These are phyloP conservation scores for Puffinus mauretanicus DNA, from an alignment of 2,113 vertebrate genomes.

Conservation along the genomic window DNA sequence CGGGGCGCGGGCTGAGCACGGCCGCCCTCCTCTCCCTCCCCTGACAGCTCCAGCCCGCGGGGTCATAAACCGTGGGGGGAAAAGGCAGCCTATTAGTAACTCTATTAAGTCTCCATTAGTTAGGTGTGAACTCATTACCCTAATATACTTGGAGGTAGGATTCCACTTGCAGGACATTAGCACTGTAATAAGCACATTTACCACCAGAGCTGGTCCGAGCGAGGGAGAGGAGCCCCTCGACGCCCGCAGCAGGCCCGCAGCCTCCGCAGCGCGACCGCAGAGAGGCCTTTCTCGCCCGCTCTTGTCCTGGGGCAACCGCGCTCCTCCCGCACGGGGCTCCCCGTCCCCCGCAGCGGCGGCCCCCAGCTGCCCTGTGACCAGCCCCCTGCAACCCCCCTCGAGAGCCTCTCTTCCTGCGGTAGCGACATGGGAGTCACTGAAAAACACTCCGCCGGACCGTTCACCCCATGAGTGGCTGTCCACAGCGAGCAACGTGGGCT, in stretches of 20 bases:
- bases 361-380: background rate
- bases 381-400: accelerated
- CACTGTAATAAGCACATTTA: constrained; percentile 52
- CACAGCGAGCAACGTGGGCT: background rate
- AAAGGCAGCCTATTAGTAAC: constrained; percentile 77
- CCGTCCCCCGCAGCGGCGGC: accelerated
- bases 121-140: constrained; percentile 82
- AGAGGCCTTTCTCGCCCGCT: background rate
- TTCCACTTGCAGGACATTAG: constrained; percentile 78
- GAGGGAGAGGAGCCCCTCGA: background rate
- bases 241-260: background rate
- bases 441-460: accelerated
- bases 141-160: constrained; percentile 74
- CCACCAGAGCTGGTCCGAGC: background rate
- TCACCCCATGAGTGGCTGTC: accelerated
- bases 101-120: constrained; percentile 74
- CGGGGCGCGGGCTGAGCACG: background rate
- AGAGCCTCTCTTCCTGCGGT: background rate
- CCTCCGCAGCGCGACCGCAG: accelerated
- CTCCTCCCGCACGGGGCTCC: background rate
- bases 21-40: background rate
- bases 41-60: constrained; percentile 1
- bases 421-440: accelerated
- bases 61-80: constrained; percentile 55
- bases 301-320: accelerated